Percentiles rank a stretch among this genome's conserved stretches.
Evolutionary conservation across 2,888 invertebrate species (phyloP).

Genomic region (Xestia ashworthii): DNA sequence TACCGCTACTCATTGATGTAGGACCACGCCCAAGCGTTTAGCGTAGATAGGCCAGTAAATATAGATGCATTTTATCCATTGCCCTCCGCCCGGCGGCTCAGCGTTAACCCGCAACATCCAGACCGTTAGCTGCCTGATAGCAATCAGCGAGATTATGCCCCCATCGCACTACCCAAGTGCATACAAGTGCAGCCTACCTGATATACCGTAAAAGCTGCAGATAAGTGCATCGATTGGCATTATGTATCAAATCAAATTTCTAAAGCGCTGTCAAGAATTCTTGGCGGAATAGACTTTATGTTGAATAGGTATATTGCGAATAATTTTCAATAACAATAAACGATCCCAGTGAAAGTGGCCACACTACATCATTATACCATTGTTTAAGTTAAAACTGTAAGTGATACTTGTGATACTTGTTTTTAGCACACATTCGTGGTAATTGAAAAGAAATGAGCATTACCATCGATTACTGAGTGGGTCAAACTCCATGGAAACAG

Average conservation of each 20-base stretch:
- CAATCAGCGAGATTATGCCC: slow-evolving; percentile 79
- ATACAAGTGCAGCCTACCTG: slow-evolving; percentile 61
- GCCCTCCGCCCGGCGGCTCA: slow-evolving; percentile 62
- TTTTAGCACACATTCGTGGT: slow-evolving; percentile 47
- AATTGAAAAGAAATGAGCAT: slow-evolving; percentile 58
- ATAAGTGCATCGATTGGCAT: slow-evolving; percentile 55
- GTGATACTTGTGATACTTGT: slow-evolving; percentile 35
- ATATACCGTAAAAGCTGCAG: slow-evolving; percentile 63
- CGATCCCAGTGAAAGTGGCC: slow-evolving; percentile 52
- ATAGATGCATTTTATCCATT: slow-evolving; percentile 66
- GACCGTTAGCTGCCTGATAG: slow-evolving; percentile 75
- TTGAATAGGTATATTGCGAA: slow-evolving; percentile 32
- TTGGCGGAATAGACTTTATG: slow-evolving; percentile 25
- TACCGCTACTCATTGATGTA: slow-evolving; percentile 28
- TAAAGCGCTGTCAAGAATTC: slow-evolving; percentile 53
- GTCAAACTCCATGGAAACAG: slow-evolving; percentile 53
- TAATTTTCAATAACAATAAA: slow-evolving; percentile 38
- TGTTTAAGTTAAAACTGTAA: slow-evolving; percentile 43
- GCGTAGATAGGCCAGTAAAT: slow-evolving; percentile 47
- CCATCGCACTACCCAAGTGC: slow-evolving; percentile 64
- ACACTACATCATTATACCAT: slow-evolving; percentile 41
- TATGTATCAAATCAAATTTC: slow-evolving; percentile 59
- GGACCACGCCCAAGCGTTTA: slow-evolving; percentile 48
- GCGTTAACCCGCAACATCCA: slow-evolving; percentile 71
- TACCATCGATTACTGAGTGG: slow-evolving; percentile 47